These are phyloP conservation scores for Lottia gigantea DNA, from an alignment of 2,888 invertebrate species.

Conservation along the genomic window DNA sequence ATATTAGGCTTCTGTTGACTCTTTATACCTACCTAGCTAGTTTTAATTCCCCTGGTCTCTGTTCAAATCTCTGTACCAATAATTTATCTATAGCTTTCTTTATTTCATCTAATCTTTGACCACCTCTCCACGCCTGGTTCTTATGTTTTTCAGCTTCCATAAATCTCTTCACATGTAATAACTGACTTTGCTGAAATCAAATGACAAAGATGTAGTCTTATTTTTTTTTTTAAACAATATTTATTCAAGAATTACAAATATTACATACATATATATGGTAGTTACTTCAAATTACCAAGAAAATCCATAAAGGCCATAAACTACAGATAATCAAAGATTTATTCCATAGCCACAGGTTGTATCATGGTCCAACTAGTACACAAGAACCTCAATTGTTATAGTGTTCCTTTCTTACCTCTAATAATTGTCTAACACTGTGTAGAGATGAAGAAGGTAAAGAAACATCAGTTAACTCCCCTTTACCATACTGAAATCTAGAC, in stretches of 20 bases:
- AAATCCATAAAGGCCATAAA: too few species aligned
- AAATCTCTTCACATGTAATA: conserved; percentile 44
- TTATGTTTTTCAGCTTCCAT: conserved; percentile 49
- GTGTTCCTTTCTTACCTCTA: conserved; percentile 41
- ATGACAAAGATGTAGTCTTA: conserved; percentile 7
- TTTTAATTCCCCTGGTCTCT: conserved; percentile 42
- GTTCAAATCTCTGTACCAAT: conserved; percentile 39
- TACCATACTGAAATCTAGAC: conserved; percentile 56
- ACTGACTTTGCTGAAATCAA: conserved; percentile 44
- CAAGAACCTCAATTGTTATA: too few species aligned
- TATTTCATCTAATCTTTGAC: conserved; percentile 40
- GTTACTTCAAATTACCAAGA: too few species aligned
- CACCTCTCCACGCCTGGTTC: conserved; percentile 44
- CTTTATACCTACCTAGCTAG: conserved; percentile 40
- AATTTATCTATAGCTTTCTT: conserved; percentile 39
- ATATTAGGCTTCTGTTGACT: too few species aligned
- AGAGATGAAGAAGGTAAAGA: conserved; percentile 46
- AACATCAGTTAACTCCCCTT: conserved; percentile 45
- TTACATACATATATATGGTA: too few species aligned
- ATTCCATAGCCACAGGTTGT: too few species aligned
- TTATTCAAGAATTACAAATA: too few species aligned
- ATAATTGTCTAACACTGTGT: conserved; percentile 53
- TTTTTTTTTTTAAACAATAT: too few species aligned
- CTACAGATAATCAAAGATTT: too few species aligned
- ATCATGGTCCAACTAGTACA: too few species aligned